Conservation (phyloP, 2,888 invertebrate species). For the Rambutsinella grinnellia region DNA sequence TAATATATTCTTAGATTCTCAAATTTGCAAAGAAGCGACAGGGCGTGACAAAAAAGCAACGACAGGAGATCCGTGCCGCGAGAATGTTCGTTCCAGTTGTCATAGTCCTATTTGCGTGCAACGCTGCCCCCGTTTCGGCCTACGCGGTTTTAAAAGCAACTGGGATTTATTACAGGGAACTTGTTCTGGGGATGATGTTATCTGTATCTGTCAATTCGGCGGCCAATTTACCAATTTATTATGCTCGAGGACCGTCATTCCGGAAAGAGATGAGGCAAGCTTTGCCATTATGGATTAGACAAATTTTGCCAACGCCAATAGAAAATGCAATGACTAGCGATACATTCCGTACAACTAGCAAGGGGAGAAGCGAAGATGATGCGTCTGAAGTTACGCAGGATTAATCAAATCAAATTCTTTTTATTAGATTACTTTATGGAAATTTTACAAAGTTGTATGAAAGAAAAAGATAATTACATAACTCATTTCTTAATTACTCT, state of each 20-base stretch:
- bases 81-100: constrained; percentile 37
- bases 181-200: constrained; percentile 2
- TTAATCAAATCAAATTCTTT: too few relatives aligned
- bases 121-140: constrained; percentile 15
- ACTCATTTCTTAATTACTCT: too few relatives aligned
- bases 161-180: constrained; percentile 16
- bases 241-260: constrained; percentile 10
- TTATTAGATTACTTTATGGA: too few relatives aligned
- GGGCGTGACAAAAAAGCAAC: constrained; percentile 11
- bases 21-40: constrained; percentile 8
- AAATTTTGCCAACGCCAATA: too few relatives aligned
- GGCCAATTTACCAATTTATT: constrained; percentile 26
- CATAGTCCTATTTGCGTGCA: constrained; percentile 16
- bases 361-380: too few relatives aligned
- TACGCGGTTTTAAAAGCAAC: not conserved
- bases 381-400: too few relatives aligned
- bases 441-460: too few relatives aligned
- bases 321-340: too few relatives aligned
- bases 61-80: constrained; percentile 21
- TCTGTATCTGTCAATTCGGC: constrained; percentile 13
- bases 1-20: constrained; percentile 7
- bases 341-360: too few relatives aligned
- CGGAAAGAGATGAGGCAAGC: constrained; percentile 6
- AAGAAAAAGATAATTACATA: too few relatives aligned
- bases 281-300: constrained; percentile 12